Conservation (phyloP, 1,140 invertebrate species). For the Battus philenor region DNA sequence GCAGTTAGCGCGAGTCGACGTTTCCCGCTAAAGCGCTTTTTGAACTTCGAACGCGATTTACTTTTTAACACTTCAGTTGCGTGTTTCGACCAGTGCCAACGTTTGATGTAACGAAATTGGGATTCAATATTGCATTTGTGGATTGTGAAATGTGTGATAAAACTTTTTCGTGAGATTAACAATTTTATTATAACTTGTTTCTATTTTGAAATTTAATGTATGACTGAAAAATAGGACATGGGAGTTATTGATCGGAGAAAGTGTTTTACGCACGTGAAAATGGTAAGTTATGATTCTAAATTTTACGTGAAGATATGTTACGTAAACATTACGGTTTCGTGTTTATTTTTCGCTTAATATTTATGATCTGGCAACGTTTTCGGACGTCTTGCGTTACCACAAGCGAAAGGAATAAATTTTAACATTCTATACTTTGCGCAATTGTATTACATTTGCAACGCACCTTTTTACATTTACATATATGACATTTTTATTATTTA, state of each 20-base stretch:
- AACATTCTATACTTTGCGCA: too few relatives aligned
- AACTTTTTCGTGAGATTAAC: conserved; percentile 33
- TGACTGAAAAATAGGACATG: conserved; percentile 26
- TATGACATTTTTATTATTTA: too few relatives aligned
- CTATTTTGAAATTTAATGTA: conserved; percentile 8
- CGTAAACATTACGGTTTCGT: too few relatives aligned
- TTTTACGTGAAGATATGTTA: too few relatives aligned
- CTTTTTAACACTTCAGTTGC: conserved; percentile 33
- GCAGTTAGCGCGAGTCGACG: conserved; percentile 54
- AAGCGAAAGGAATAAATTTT: too few relatives aligned
- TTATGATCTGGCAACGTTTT: not conserved
- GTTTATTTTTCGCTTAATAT: not conserved
- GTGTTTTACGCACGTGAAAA: conserved; percentile 28
- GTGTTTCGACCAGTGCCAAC: conserved; percentile 36
- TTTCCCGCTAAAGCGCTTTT: conserved; percentile 54
- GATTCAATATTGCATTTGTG: conserved; percentile 34
- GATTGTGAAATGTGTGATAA: conserved; percentile 57
- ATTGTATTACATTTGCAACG: too few relatives aligned
- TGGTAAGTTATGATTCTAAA: conserved; percentile 33
- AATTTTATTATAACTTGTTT: conserved; percentile 1
- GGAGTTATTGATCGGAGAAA: conserved; percentile 37
- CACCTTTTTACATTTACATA: too few relatives aligned
- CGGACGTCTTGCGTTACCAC: not conserved
- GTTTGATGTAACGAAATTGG: conserved; percentile 34
- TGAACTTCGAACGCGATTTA: conserved; percentile 42